These are phyloP conservation scores for Heteractis magnifica DNA, from an alignment of 92 coral and sea anemone species.

Conservation along the genomic window DNA sequence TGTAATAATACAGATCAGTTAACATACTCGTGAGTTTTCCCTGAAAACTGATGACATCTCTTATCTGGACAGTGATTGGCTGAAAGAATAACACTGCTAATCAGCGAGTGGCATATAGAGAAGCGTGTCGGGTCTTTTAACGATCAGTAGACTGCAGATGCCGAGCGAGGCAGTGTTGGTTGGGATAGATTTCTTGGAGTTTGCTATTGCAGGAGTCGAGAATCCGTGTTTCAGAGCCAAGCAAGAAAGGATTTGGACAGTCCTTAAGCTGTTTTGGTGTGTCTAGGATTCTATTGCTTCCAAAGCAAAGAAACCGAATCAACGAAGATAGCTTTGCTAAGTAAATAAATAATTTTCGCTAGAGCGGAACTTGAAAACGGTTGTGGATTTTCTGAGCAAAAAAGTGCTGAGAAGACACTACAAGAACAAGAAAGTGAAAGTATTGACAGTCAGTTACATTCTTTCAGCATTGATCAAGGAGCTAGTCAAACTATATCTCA, in stretches of 20 bases:
- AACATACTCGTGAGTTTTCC: constrained; percentile 39
- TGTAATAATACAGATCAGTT: constrained; percentile 6
- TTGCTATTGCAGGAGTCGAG: not conserved
- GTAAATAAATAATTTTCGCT: not conserved
- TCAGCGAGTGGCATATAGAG: not conserved
- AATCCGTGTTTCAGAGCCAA: not conserved
- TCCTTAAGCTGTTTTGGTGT: not conserved
- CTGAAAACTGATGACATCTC: not conserved
- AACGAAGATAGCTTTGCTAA: too few species aligned
- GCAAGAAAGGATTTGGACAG: not conserved
- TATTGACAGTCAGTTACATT: not conserved
- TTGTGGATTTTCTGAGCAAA: not conserved
- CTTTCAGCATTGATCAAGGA: not conserved
- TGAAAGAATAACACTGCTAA: not conserved
- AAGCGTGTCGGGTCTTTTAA: not conserved
- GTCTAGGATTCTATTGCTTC: not conserved
- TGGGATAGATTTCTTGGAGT: not conserved
- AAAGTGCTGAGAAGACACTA: not conserved
- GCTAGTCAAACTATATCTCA: not conserved
- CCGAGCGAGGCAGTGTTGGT: not conserved
- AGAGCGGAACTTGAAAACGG: not conserved
- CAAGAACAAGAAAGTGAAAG: not conserved
- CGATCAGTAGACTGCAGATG: not conserved
- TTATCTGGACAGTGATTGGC: constrained; percentile 22
- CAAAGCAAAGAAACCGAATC: not conserved